Percentiles rank a stretch among this genome's conserved stretches.
These are phyloP conservation scores for Salminus brasiliensis DNA, from an alignment of 2,113 vertebrate species.

Conservation along the genomic window DNA sequence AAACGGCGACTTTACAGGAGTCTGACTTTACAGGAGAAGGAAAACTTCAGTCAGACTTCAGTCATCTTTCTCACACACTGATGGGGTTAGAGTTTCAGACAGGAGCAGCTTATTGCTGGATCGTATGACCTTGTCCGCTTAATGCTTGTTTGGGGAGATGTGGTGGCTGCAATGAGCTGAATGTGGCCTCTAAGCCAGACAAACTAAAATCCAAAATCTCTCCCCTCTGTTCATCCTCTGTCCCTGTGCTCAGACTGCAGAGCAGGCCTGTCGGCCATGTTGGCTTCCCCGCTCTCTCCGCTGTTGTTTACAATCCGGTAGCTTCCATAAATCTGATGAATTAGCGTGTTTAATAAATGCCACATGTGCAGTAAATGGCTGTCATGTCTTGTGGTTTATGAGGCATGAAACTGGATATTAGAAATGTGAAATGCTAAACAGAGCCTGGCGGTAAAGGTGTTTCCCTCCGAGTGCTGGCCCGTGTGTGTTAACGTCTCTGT, in stretches of 20 bases:
- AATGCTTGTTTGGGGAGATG: conserved; percentile 12
- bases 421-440: conserved; percentile 41
- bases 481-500: not conserved
- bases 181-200: not conserved
- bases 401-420: conserved; percentile 52
- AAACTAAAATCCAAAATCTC: not conserved
- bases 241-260: not conserved
- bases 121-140: not conserved
- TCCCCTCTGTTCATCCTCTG: not conserved
- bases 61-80: not conserved
- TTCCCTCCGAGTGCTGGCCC: not conserved
- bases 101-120: not conserved
- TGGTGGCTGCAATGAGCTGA: not conserved
- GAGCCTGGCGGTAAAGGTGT: conserved; percentile 10
- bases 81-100: not conserved
- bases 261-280: conserved; percentile 24
- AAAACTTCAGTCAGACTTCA: not conserved
- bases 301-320: conserved; percentile 33
- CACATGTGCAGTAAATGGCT: conserved; percentile 40
- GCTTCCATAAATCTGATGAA: conserved; percentile 52
- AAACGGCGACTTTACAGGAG: too few relatives aligned
- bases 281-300: conserved; percentile 19
- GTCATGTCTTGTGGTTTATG: conserved; percentile 41
- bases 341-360: conserved; percentile 45
- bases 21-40: too few relatives aligned